A percentile compares a stretch with the other conserved stretches of the same genome.
These are phyloP conservation scores for Anarsia innoxiella DNA, from an alignment of 2,888 invertebrate species.

Conservation along the genomic window DNA sequence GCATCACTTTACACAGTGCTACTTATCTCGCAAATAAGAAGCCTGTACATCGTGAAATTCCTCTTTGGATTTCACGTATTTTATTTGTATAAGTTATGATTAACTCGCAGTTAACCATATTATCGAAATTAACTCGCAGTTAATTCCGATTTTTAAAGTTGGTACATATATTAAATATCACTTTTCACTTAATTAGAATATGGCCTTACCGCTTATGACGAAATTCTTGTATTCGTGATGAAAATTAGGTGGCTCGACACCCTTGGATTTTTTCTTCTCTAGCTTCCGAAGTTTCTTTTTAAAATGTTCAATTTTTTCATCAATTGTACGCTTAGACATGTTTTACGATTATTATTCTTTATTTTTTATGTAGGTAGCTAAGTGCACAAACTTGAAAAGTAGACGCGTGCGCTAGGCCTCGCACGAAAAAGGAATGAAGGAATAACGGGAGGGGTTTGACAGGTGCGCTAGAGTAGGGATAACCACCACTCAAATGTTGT, in stretches of 20 bases:
- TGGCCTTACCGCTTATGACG: neutral
- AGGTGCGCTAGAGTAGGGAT: neutral
- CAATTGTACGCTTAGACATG: neutral
- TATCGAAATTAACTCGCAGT: neutral
- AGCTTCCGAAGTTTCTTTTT: slow-evolving; percentile 1
- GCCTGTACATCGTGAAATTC: neutral
- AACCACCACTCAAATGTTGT: neutral
- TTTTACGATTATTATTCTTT: too few relatives aligned
- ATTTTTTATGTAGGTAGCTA: too few relatives aligned
- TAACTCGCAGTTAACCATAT: neutral
- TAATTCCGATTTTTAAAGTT: neutral
- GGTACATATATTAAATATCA: neutral
- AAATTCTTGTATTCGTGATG: neutral
- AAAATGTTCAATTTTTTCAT: neutral
- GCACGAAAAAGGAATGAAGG: slow-evolving; percentile 12
- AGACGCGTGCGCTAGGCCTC: slow-evolving; percentile 3
- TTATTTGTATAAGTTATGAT: neutral
- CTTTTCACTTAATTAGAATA: neutral
- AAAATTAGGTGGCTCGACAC: neutral
- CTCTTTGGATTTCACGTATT: neutral
- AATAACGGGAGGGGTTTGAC: neutral
- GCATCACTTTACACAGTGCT: neutral
- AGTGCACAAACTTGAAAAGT: neutral
- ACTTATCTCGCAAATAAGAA: neutral
- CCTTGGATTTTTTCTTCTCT: neutral